Base-by-base conservation (phyloP, 2,888 invertebrate genomes). In the Drosophila paranaensis region DNA sequence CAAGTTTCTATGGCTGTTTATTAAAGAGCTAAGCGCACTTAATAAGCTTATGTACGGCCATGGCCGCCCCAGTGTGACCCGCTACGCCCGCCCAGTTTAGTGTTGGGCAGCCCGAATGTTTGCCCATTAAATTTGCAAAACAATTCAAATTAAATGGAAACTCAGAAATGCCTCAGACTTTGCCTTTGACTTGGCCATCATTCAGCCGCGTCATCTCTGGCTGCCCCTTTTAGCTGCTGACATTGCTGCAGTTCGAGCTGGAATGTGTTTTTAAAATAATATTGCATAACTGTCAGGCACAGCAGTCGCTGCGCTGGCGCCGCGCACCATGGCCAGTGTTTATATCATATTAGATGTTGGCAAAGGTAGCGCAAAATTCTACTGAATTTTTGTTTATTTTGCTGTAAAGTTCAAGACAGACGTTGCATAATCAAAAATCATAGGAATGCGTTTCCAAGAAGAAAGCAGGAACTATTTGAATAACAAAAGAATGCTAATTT, bases 91-190 rank as follows among this genome's bases (percentile, higher is more conserved):
- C n/a, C 33, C 30, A 48, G 20, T 20, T 20, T 20, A 20, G 46
- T 51, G 62, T 54, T 39, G 58, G 37, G 25, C 35, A 37, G 37
- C 43, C 61, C 63, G 79, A 83, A 70, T 74, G 71, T 64, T 76
- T 67, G 73, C 86, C 33, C 87, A 73, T 89, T 72, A 58, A 84
- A 77, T 86, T 74, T 64, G 60, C 82, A 85, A 62, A 83, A 85
- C 90, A 90, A 89, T 90, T 90, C 84, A 86, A 90, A 90, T 86
- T 88, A 90, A 86, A 90, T 83, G 42, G 89, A 70, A 76, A 78
- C 69, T 88, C 72, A 64, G 53, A 58, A 75, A 69, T 72, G 79
- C 65, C 68, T 63, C 35, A 51, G 70, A 71, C 65, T 16, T 35
- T 64, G 53, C 55, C 58, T 81, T 66, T 62, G 60, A 57, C 61